Conservation (phyloP, 2,797 vertebrate species). For the Heterohyrax brucei region DNA sequence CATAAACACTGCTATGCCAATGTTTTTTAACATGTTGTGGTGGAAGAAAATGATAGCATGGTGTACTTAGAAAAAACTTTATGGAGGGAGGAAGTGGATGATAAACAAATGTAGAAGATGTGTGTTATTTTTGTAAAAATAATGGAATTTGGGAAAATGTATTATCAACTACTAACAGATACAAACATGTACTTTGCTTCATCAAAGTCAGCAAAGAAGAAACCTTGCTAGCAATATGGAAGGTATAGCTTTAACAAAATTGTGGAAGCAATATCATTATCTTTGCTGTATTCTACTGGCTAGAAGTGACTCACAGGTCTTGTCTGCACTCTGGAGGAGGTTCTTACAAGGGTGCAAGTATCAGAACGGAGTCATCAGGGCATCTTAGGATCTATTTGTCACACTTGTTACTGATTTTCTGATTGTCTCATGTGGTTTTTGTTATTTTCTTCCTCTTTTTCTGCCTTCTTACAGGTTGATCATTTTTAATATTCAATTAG, state of each 20-base stretch:
- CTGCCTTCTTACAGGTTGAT: background rate
- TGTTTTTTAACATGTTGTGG: too few relatives aligned
- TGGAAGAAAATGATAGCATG: too few relatives aligned
- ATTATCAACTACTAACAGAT: too few relatives aligned
- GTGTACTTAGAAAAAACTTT: too few relatives aligned
- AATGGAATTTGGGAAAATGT: background rate
- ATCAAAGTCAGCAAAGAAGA: conserved; percentile 12
- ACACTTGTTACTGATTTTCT: background rate
- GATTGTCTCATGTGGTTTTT: background rate
- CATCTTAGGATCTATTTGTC: background rate
- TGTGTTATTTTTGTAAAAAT: too few relatives aligned
- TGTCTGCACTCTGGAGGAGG: background rate
- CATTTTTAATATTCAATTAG: background rate
- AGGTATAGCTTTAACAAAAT: background rate
- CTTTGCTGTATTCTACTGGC: background rate
- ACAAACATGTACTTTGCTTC: background rate
- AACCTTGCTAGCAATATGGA: background rate
- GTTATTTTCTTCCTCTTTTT: background rate
- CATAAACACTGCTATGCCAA: too few relatives aligned
- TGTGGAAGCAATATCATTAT: background rate
- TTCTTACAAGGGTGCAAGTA: background rate
- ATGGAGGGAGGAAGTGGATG: too few relatives aligned
- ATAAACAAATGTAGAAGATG: too few relatives aligned
- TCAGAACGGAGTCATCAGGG: background rate
- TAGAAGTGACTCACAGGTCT: background rate